Base-by-base conservation (phyloP, 2,888 invertebrate species). In the Endotricha flammealis region DNA sequence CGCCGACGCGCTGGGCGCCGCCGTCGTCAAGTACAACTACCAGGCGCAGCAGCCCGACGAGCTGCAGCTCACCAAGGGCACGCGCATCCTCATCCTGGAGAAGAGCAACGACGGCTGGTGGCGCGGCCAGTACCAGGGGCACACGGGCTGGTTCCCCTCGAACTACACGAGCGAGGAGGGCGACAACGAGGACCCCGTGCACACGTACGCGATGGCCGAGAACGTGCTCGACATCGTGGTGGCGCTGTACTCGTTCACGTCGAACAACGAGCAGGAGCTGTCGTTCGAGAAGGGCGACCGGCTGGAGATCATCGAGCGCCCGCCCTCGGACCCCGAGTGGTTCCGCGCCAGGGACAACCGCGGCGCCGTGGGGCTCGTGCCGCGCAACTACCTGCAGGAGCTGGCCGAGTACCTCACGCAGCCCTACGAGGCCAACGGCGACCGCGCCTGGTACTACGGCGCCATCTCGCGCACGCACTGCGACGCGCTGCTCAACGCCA, bases 51-150 rank as follows among this genome's bases (percentile, higher is more conserved):
- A 98, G 78, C 92, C 96, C 1, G 99, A 99, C 68, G 99, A 99
- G 76, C 87, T 99, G 36, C 93, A 96, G 0, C 89, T 99, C 46
- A 93, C 94, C 28, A 99, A 99, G 87, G 98, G 98, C 53, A 97
- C 97, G 38, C 88, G 95, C 57, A 97, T 99, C 53, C 90, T 95
- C 44, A 99, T 99, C 50, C 87, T 99, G 49, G 99, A 99, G 85
- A 99, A 99, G 86, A 98, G 97, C 61, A 97, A 97, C 55, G 99
- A 99, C 81, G 98, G 96, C 43, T 99, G 99, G 99, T 99, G 99
- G 99, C 91, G 98, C 64, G 99, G 99, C 32, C 95, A 95, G 82
- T 87, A 83, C 47, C 85, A 90, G 80, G 74, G 82, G 40, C 86
- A 90, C 66, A 69, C 87, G 53, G 77, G 90, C 55, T 78, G 90